Base-by-base conservation (phyloP, 2,113 vertebrate genomes). In the Lycaon pictus region DNA sequence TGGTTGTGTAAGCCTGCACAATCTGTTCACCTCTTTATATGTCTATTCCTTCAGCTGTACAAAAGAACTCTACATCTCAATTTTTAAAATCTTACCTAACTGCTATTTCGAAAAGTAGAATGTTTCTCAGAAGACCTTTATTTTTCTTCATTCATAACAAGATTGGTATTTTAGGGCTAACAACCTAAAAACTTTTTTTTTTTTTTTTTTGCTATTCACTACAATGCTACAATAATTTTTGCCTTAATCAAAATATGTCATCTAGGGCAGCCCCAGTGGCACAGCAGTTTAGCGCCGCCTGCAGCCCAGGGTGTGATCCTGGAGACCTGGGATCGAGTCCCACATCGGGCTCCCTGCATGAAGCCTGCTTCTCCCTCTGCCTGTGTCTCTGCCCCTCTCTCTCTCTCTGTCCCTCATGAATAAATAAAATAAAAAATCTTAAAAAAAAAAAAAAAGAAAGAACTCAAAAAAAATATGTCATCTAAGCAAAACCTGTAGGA, bases 221-320 rank as follows among this genome's bases (percentile, higher is more conserved):
- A 90, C 32, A 93, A 88, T 58, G 60, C 35, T 86, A 58, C 29
- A 92, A 62, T 48, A 48, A 74, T 92, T 88, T 96, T 94, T 74
- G 88, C 37, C 74, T 58, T 90, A 67, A 53, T 91, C 37, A 82
- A 32, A 93, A 83, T 62, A 72, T 43, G 11, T 83, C 23, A 88
- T 51, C 65, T 95, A 48, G 43, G 43, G 43, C 43, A 43, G 43
- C 43, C 43, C 43, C 43, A 43, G 43, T 43, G 7, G 7, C 43
- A 43, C 43, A 43, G 43, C 43, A 7, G 43, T 43, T 43, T 43
- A 43, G 43, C 7, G 43, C 43, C 43, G 5, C 43, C 43, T 7
- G 43, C 43, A 43, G 43, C 43, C 43, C 43, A 43, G 43, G 43
- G 43, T 4, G 7, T 43, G 43, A 43, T 43, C 43, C 43, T 43